A percentile compares a stretch with the other conserved stretches of the same genome.
Conservation (phyloP, 1,140 invertebrate species). For the Caenorhabditis brenneri region DNA sequence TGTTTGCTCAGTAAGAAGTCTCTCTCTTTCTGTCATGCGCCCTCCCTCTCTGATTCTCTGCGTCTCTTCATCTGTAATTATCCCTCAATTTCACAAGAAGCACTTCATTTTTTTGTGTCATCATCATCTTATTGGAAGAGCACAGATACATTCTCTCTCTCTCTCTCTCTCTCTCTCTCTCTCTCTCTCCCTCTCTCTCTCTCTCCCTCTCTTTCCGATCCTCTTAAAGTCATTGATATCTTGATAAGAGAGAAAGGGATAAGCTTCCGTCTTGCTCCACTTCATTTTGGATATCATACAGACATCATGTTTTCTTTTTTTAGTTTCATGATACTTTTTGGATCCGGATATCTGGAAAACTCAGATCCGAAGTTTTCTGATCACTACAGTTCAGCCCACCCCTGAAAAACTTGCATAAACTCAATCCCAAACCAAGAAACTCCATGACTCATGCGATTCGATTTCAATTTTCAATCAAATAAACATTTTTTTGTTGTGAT, state of each 20-base stretch:
- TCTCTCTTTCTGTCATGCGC: constrained; percentile 10
- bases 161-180: background rate
- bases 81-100: background rate
- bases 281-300: background rate
- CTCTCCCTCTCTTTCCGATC: too few species aligned
- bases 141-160: background rate
- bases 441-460: background rate
- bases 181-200: too few species aligned
- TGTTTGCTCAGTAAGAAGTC: constrained; percentile 14
- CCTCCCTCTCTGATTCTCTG: background rate
- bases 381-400: too few species aligned
- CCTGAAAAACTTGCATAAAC: too few species aligned
- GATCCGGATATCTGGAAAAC: too few species aligned
- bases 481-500: background rate
- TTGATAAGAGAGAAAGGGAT: background rate
- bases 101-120: constrained; percentile 31
- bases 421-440: too few species aligned
- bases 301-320: background rate
- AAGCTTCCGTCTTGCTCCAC: background rate
- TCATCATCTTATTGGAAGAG: too few species aligned
- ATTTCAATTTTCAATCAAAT: background rate
- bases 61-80: constrained; percentile 21
- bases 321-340: too few species aligned
- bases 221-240: constrained; percentile 11
- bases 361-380: too few species aligned